Evolutionary conservation across 2,113 vertebrate genomes (phyloP).

Genomic region (human (Homo sapiens)): DNA sequence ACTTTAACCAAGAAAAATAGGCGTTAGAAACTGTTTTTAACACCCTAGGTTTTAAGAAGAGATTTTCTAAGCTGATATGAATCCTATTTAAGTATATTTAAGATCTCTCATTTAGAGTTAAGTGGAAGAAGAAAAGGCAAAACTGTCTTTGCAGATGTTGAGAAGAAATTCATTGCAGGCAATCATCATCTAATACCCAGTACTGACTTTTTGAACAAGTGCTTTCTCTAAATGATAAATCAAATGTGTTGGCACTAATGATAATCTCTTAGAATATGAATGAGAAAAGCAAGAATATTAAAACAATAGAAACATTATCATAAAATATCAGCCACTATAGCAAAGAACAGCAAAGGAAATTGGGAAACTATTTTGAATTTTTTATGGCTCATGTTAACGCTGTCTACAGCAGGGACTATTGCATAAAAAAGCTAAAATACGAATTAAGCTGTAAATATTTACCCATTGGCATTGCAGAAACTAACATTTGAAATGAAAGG

Average conservation of each 20-base stretch:
- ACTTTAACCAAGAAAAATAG: constrained; percentile 22
- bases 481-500: constrained; percentile 16
- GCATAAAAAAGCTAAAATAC: neutral
- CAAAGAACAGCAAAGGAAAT: constrained; percentile 72
- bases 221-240: constrained; percentile 90
- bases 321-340: constrained; percentile 72
- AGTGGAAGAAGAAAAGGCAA: constrained; percentile 87
- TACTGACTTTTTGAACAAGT: constrained; percentile 86
- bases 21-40: constrained; percentile 72
- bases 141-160: constrained; percentile 89
- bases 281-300: constrained; percentile 87
- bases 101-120: constrained; percentile 86
- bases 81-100: constrained; percentile 86
- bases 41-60: constrained; percentile 78
- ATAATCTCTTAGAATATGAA: constrained; percentile 88
- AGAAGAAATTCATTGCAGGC: constrained; percentile 88
- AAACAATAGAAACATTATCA: constrained; percentile 89
- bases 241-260: constrained; percentile 86
- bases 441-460: constrained; percentile 60
- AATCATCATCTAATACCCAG: constrained; percentile 89
- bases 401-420: constrained; percentile 1
- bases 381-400: constrained; percentile 40
- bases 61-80: constrained; percentile 80
- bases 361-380: constrained; percentile 68
- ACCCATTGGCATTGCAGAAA: neutral